Conservation (phyloP, 2,113 vertebrate species). For the Percina caprodes region DNA sequence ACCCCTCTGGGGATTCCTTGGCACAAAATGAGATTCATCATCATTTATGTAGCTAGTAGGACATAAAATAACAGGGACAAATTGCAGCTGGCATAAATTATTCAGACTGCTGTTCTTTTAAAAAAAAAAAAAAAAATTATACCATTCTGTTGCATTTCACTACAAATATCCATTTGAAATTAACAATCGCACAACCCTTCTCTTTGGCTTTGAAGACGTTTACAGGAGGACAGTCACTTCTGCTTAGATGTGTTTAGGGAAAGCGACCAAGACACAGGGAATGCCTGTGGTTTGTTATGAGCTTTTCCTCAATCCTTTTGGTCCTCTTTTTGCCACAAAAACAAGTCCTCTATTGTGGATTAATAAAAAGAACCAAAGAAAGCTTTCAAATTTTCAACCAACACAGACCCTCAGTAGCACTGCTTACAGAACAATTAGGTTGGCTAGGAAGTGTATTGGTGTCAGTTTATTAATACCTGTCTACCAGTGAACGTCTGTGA, state of each 20-base stretch:
- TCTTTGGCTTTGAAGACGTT: constrained; percentile 80
- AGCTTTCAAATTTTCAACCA: constrained; percentile 44
- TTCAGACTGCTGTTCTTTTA: constrained; percentile 67
- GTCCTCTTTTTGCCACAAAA: constrained; percentile 44
- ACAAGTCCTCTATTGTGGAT: constrained; percentile 17
- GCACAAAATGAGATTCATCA: constrained; percentile 84
- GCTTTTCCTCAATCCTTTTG: constrained; percentile 45
- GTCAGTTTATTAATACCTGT: constrained; percentile 32
- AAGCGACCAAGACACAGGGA: constrained; percentile 46
- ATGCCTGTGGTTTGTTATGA: constrained; percentile 33
- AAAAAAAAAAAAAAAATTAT: constrained; percentile 41
- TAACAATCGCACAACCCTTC: constrained; percentile 72
- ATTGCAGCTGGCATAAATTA: constrained; percentile 72
- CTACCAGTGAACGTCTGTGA: constrained; percentile 37
- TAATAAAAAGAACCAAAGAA: constrained; percentile 45
- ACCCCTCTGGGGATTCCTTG: constrained; percentile 67
- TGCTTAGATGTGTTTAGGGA: constrained; percentile 39
- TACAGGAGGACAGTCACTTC: constrained; percentile 69
- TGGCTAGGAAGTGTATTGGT: constrained; percentile 15
- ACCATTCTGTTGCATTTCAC: constrained; percentile 65
- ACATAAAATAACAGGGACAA: constrained; percentile 75
- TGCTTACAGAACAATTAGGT: constrained; percentile 36
- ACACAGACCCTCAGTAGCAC: constrained; percentile 52
- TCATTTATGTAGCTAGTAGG: constrained; percentile 73
- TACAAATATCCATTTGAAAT: constrained; percentile 71